Evolutionary conservation across 1,140 invertebrate species (phyloP), one percentile per base, ranked within the genome.

Genomic region (Lamellibrachia luymesi): DNA sequence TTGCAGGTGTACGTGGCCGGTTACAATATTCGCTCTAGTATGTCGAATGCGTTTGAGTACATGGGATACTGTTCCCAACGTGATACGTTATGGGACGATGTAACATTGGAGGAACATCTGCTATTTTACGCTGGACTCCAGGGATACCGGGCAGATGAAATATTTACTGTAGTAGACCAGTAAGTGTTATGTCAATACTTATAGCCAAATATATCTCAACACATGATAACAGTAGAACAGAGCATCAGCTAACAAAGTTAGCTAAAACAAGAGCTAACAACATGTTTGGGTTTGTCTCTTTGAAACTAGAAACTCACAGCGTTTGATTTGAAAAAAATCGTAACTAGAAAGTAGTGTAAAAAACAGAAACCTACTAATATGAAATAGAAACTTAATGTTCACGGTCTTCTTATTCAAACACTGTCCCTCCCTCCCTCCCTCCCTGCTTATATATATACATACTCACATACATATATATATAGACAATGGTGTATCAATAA

Each of bases 41-140:
- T 94, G 93, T 94, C 94, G 6, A 94, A 94, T 50, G 92, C 56
- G 52, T 93, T 93, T 90, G n/a, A 94, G 91, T 50, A 94, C 51
- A 94, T 96, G 91, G 96, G 96, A 17, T 96, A 95, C 94, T 96
- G 96, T 94, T 96, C 96, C 0, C 96, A 97, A 93, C 95, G 95
- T 93, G 96, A 96, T 95, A 94, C 96, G 25, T 93, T 96, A 90
- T 96, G 95, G 95, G 95, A 95, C n/a, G 93, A 93, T 13, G 94
- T 96, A 92, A 96, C 95, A 1, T 93, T 95, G 1, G 96, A 97
- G 25, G 98, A 98, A 96, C 98, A 98, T 96, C 96, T 98, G 22
- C 97, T 98, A 95, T 97, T 97, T 94, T 98, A 98, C 94, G 98
- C 98, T 8, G 97, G 97, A 4, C 97, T 98, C 89, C 96, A 98